phyloP scores from a whole-genome alignment of 2,113 vertebrate genomes.

The Antechinus stuartii region DNA sequence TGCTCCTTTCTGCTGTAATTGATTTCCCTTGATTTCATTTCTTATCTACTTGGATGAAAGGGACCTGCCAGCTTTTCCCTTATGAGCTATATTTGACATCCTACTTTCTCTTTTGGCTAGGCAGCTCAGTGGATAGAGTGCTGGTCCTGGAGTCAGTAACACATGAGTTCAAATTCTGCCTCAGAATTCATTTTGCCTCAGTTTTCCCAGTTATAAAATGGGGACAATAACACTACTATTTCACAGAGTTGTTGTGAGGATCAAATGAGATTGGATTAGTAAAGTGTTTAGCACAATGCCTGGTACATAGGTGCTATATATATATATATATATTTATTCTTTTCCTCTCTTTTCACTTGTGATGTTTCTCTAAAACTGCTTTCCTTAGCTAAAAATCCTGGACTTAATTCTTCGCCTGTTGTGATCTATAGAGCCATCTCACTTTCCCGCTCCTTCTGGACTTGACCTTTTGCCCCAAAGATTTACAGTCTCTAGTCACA shows the following conservation, averaged over 20 bases:
- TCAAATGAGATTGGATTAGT: neutral
- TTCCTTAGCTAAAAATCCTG: neutral
- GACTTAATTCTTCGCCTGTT: neutral
- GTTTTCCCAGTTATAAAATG: neutral
- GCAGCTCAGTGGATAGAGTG: neutral
- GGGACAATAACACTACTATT: neutral
- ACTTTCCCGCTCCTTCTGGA: neutral
- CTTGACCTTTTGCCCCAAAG: no score
- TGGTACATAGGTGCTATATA: neutral
- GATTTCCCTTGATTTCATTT: neutral
- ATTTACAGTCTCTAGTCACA: no score
- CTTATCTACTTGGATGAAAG: neutral
- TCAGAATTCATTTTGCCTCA: neutral
- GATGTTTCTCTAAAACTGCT: neutral
- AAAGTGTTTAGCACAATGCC: no score
- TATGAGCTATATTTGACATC: neutral
- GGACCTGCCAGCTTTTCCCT: neutral
- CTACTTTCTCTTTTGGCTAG: neutral
- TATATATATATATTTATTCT: no score
- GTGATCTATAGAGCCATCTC: neutral
- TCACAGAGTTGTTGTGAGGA: neutral
- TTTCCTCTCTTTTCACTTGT: neutral
- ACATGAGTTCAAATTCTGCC: neutral
- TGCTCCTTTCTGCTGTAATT: neutral
- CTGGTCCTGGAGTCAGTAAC: neutral